Base-by-base conservation (phyloP, 2,113 vertebrate genomes). In the Phalacrocorax brasilianus region DNA sequence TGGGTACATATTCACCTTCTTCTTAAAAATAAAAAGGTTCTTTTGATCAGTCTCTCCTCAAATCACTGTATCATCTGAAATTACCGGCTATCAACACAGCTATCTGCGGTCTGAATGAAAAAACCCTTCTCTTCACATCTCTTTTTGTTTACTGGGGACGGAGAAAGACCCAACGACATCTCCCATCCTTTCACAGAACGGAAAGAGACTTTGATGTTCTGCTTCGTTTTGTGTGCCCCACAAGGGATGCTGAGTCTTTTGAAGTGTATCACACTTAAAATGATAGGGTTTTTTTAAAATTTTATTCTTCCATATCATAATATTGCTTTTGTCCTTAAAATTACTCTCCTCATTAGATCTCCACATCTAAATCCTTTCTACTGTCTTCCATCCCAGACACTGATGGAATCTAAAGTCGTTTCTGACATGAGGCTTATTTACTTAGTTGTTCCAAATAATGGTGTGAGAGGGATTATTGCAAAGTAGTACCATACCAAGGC, bases 401-500 rank as follows among this genome's bases (percentile, higher is more conserved):
- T 6, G 1, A 78, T 85, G 40, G 91, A 89, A 84, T 95, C 86
- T 89, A n/a, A 92, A 87, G 91, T 79, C 0, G 70, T 91, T 95
- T 91, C 80, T 96, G 86, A 79, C 50, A 59, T 49, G 32, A 87
- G 70, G 70, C 49, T 92, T 92, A 89, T 96, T 95, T 95, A 59
- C 45, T 82, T 82, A 83, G 94, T 73, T 89, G 67, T 70, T 82
- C 62, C 77, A 89, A 73, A 92, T 92, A 95, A 91, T 72, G n/a
- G 59, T 49, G 80, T 47, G 91, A 94, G 89, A 93, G 78, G 70
- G 55, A 85, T 95, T 95, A 94, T n/a, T 85, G 86, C 81, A 78
- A 95, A 94, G 59, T 24, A 78, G 26, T 16, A 59, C 76, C 67
- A 70, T 72, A 76, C 40, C 74, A 58, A 88, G 84, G 62, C 85